Evolutionary conservation across 1,140 invertebrate genomes (phyloP).

Genomic region (Grapholita molesta): DNA sequence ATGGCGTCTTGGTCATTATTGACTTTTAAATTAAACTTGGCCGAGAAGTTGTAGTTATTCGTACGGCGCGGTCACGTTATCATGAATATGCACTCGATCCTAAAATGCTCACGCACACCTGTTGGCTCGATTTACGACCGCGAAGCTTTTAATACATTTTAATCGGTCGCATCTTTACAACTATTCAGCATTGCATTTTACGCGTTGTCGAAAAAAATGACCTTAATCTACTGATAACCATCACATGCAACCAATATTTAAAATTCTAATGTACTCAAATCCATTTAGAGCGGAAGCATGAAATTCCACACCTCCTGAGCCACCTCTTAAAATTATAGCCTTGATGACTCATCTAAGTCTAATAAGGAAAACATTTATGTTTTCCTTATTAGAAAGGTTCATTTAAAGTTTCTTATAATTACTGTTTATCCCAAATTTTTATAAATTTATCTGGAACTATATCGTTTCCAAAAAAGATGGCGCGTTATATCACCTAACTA

Average conservation of each 20-base stretch:
- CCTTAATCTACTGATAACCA: not conserved
- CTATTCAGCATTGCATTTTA: not conserved
- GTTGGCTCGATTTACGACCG: not conserved
- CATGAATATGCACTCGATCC: constrained; percentile 16
- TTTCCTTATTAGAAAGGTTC: too few relatives aligned
- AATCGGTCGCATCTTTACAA: constrained; percentile 18
- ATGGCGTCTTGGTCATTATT: constrained; percentile 37
- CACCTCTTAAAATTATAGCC: not conserved
- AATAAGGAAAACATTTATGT: too few relatives aligned
- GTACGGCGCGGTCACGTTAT: constrained; percentile 37
- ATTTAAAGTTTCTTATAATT: too few relatives aligned
- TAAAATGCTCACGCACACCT: not conserved
- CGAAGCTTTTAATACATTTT: constrained; percentile 7
- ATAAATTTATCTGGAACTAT: too few relatives aligned
- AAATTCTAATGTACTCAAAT: not conserved
- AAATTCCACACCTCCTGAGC: not conserved
- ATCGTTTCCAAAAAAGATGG: not conserved
- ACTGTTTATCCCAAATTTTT: too few relatives aligned
- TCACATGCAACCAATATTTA: not conserved
- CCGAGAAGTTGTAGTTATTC: constrained; percentile 38
- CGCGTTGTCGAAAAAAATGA: not conserved
- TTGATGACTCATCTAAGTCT: too few relatives aligned
- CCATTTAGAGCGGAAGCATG: not conserved
- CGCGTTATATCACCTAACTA: too few relatives aligned
- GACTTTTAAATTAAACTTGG: constrained; percentile 50